Percentiles rank a stretch among this genome's conserved stretches.
Conservation (phyloP, 2,888 invertebrate genomes). For the Neoaliturus tenellus region DNA sequence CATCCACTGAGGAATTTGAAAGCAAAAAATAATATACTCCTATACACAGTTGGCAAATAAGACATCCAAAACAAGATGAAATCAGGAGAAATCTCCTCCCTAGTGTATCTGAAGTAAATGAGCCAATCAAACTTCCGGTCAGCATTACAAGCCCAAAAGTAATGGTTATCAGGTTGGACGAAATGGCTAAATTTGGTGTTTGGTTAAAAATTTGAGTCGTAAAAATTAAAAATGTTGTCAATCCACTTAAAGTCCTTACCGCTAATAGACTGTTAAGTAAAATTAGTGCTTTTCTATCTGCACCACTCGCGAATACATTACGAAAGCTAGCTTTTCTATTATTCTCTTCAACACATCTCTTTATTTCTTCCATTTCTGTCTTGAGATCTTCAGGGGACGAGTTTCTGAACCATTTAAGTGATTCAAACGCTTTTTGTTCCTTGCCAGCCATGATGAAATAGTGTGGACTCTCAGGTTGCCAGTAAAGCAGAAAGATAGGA, state of each 20-base stretch:
- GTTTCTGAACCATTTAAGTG: constrained; percentile 78
- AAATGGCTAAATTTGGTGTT: constrained; percentile 37
- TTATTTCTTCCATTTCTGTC: constrained; percentile 56
- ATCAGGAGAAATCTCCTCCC: constrained; percentile 56
- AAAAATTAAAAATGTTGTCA: constrained; percentile 59
- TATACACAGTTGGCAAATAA: constrained; percentile 55
- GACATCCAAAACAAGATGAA: constrained; percentile 59
- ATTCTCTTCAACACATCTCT: constrained; percentile 57
- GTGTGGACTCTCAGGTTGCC: constrained; percentile 83
- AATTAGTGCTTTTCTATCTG: constrained; percentile 48
- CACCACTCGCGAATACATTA: constrained; percentile 57
- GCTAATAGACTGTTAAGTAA: constrained; percentile 55
- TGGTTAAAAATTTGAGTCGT: constrained; percentile 61
- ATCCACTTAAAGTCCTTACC: constrained; percentile 57
- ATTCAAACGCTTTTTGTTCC: constrained; percentile 76
- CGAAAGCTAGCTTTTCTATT: constrained; percentile 54
- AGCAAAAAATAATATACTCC: constrained; percentile 60
- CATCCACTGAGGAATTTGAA: constrained; percentile 57
- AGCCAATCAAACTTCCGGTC: constrained; percentile 8
- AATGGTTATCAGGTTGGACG: constrained; percentile 57
- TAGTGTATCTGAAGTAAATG: constrained; percentile 52
- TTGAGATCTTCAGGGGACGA: constrained; percentile 63
- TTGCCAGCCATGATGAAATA: constrained; percentile 76
- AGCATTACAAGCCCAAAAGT: constrained; percentile 51
- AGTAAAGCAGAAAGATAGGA: constrained; percentile 75